These are phyloP conservation scores for Chondrosia reniformis DNA, from an alignment of 37 sponge, comb jelly and placozoan species.

Conservation along the genomic window DNA sequence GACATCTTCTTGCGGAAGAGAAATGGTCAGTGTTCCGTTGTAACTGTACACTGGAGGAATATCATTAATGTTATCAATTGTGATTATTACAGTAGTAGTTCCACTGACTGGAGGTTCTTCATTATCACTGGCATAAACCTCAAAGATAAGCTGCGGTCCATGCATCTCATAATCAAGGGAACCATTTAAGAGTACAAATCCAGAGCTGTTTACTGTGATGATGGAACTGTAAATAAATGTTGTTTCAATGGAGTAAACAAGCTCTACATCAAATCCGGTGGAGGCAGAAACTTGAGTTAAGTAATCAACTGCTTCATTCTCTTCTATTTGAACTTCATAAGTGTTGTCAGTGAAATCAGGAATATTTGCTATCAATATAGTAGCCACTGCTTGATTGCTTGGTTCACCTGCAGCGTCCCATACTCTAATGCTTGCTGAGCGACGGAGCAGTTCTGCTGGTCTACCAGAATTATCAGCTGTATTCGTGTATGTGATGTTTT, in stretches of 20 bases:
- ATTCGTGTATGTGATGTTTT: conserved; percentile 11
- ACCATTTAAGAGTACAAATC: conserved; percentile 34
- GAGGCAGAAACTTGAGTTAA: conserved; percentile 55
- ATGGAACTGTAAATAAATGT: conserved; percentile 9
- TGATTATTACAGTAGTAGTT: conserved; percentile 59
- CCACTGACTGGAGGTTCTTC: conserved; percentile 64
- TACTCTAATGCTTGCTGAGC: conserved; percentile 34
- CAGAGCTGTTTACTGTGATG: conserved; percentile 10
- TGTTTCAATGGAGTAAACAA: conserved; percentile 12
- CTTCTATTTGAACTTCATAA: conserved; percentile 29
- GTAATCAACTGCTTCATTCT: conserved; percentile 12
- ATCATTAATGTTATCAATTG: conserved; percentile 50
- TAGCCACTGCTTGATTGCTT: conserved; percentile 31
- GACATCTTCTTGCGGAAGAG: conserved; percentile 17
- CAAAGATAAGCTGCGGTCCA: conserved; percentile 11
- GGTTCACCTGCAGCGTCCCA: conserved; percentile 22
- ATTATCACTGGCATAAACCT: conserved; percentile 67
- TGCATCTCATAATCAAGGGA: conserved; percentile 43
- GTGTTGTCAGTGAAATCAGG: conserved; percentile 26
- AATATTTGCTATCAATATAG: conserved; percentile 54
- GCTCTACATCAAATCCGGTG: conserved; percentile 40
- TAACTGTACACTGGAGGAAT: conserved; percentile 29
- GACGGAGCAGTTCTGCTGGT: conserved; percentile 35
- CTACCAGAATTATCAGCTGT: background rate
- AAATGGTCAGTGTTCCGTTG: conserved; percentile 29